phyloP scores from a whole-genome alignment of 2,797 vertebrate genomes.

The Poecilia gillii region DNA sequence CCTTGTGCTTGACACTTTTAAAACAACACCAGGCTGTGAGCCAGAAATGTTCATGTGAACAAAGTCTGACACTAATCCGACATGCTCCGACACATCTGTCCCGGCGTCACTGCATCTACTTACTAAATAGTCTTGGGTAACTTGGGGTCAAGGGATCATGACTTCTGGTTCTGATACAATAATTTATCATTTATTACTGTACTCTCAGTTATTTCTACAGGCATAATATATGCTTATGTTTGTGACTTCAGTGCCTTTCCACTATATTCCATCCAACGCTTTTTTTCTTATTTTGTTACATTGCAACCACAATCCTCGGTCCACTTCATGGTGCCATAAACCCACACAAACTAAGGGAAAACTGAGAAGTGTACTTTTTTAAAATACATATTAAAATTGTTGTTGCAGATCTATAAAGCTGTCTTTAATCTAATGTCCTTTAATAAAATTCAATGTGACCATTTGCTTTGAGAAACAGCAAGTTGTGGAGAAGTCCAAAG shows the following conservation, averaged over 20 bases:
- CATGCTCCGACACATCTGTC: conserved; percentile 44
- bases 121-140: conserved; percentile 25
- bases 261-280: not conserved
- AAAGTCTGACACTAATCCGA: not conserved
- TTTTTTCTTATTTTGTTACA: not conserved
- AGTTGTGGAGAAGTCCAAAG: not conserved
- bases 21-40: not conserved
- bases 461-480: not conserved
- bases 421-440: too few species aligned
- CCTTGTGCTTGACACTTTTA: not conserved
- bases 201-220: not conserved
- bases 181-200: not conserved
- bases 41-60: conserved; percentile 1
- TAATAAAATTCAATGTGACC: not conserved
- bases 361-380: not conserved
- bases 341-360: not conserved
- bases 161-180: conserved; percentile 1
- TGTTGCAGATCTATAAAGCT: too few species aligned
- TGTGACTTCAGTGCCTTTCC: not conserved
- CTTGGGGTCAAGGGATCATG: not conserved
- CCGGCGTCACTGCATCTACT: conserved; percentile 8
- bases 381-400: not conserved
- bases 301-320: not conserved
- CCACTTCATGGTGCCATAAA: not conserved
- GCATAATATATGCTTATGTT: not conserved